Evolutionary conservation across 2,113 vertebrate genomes (phyloP).

Genomic region (Sinocyclocheilus anshuiensis): DNA sequence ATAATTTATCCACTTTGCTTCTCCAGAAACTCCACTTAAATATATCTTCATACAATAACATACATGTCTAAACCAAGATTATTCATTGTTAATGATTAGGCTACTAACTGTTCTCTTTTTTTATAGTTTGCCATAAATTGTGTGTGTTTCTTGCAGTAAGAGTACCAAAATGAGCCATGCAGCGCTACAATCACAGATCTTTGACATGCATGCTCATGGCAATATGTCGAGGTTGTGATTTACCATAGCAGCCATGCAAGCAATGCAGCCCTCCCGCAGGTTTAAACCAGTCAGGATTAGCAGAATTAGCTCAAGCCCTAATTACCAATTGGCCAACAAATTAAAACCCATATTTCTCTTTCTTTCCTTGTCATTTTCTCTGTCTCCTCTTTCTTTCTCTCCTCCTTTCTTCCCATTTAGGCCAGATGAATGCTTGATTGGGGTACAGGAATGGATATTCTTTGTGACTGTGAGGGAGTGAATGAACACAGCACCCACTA

Average conservation of each 20-base stretch:
- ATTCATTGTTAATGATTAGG: neutral
- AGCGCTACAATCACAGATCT: neutral
- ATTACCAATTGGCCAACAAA: conserved; percentile 44
- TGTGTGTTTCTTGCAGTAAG: neutral
- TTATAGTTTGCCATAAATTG: neutral
- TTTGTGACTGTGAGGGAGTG: neutral
- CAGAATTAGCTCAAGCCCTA: conserved; percentile 43
- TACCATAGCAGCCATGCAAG: neutral
- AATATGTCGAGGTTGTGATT: neutral
- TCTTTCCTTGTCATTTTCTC: neutral
- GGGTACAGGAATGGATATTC: conserved; percentile 11
- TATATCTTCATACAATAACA: neutral
- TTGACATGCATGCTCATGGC: conserved; percentile 20
- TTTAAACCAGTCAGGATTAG: conserved; percentile 52
- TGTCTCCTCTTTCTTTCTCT: neutral
- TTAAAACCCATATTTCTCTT: conserved; percentile 12
- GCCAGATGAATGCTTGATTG: conserved; percentile 13
- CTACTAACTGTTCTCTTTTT: neutral
- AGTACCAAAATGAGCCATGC: neutral
- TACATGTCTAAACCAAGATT: neutral
- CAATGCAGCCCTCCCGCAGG: conserved; percentile 16
- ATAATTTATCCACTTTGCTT: neutral
- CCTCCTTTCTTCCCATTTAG: neutral
- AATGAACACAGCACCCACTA: neutral
- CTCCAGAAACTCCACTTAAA: neutral